Conservation (phyloP, 2,113 vertebrate genomes). For the Nasalis larvatus region DNA sequence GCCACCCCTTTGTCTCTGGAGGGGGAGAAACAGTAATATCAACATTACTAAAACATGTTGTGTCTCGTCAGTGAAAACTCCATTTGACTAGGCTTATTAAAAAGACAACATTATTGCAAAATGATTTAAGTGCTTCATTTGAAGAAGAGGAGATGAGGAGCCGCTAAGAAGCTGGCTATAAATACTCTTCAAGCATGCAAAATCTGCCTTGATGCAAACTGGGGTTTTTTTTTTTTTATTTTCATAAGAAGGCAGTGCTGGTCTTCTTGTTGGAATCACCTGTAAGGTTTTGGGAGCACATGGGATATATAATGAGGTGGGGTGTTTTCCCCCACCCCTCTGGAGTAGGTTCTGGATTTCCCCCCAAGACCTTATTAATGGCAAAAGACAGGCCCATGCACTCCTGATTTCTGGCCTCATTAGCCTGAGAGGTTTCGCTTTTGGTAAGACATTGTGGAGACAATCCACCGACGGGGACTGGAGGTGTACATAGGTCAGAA, state of each 20-base stretch:
- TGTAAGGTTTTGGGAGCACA: rapidly evolving
- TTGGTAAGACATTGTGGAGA: too few species aligned
- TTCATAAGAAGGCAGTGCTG: not conserved
- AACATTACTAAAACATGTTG: rapidly evolving
- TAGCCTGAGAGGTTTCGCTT: not conserved
- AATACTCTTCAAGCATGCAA: constrained; percentile 42
- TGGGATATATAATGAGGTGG: not conserved
- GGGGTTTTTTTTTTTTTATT: not conserved
- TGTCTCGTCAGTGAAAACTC: not conserved
- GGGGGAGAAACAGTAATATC: not conserved
- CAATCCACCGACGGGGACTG: rapidly evolving
- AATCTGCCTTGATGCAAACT: not conserved
- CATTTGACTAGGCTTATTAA: constrained; percentile 32
- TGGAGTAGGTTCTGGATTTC: not conserved
- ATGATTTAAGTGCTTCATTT: constrained; percentile 62
- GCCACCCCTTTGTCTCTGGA: not conserved
- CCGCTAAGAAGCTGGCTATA: not conserved
- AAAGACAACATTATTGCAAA: constrained; percentile 43
- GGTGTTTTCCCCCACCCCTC: too few species aligned
- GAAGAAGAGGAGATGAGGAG: not conserved
- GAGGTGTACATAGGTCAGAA: not conserved
- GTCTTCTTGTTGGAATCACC: not conserved
- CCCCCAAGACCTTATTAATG: not conserved
- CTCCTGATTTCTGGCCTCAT: not conserved
- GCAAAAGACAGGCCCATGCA: not conserved